Evolutionary conservation across 2,888 invertebrate genomes (phyloP).

Genomic region (Drosophila paranaensis): DNA sequence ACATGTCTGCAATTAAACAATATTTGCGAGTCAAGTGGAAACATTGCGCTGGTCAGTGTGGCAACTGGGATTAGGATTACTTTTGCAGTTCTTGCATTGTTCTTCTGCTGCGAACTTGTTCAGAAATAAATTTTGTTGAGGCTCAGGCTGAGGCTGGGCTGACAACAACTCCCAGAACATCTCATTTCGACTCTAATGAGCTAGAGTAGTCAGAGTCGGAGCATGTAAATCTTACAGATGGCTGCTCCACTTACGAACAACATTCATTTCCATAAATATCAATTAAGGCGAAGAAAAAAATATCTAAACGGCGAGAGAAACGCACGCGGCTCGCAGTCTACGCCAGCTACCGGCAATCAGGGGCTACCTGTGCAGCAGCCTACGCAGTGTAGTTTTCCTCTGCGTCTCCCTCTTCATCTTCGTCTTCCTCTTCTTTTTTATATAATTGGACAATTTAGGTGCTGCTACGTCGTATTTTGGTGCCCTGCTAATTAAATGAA

Average conservation of each 20-base stretch:
- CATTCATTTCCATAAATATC: constrained; percentile 74
- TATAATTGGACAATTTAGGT: constrained; percentile 72
- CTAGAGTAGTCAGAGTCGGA: constrained; percentile 7
- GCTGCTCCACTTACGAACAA: constrained; percentile 59
- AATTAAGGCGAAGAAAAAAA: constrained; percentile 64
- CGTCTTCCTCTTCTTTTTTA: constrained; percentile 11
- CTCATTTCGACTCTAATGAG: constrained; percentile 45
- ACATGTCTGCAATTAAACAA: constrained; percentile 64
- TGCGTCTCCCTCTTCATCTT: not conserved
- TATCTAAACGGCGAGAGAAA: constrained; percentile 62
- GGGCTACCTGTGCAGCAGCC: constrained; percentile 58
- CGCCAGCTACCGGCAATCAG: constrained; percentile 18
- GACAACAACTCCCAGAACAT: constrained; percentile 8
- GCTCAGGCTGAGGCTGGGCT: constrained; percentile 9
- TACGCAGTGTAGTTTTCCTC: constrained; percentile 44
- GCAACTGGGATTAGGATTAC: constrained; percentile 52
- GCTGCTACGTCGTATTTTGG: constrained; percentile 35
- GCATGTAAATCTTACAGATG: constrained; percentile 62
- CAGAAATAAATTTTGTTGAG: constrained; percentile 18
- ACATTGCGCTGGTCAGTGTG: constrained; percentile 40
- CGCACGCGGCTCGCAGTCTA: constrained; percentile 49
- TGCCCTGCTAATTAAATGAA: constrained; percentile 54
- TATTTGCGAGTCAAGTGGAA: constrained; percentile 61
- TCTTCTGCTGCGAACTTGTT: constrained; percentile 23
- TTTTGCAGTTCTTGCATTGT: constrained; percentile 37